Evolutionary conservation across 2,888 invertebrate genomes (phyloP), one percentile per base, ranked within the genome.

Genomic region (Atethmia centrago): DNA sequence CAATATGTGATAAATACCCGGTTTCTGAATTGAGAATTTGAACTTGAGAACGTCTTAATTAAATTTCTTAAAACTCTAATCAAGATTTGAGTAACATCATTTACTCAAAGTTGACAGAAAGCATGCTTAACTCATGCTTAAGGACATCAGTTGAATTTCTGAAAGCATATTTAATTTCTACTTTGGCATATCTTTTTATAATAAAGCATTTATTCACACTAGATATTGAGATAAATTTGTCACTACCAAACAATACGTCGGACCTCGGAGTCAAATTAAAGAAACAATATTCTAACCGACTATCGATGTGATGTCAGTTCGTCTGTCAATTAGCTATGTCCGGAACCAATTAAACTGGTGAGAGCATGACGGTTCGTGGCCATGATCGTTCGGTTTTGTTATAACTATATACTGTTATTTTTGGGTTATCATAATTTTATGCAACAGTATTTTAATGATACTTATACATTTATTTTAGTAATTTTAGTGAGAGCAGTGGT

Each of bases 281-380:
- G 66, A 56, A 71, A 68, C 56, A 75, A 64, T 80, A 82, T 75
- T 79, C 77, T 73, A 82, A 77, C 68, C 12, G 73, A 53, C 68
- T 73, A 82, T 83, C 79, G 69, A 49, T 69, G 82, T 72, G 56
- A 74, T 71, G 88, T 84, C 88, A 81, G 61, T 88, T 71, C 45
- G 45, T 40, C 83, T 87, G 87, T 87, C 88, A 85, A 85, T 88
- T 88, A 85, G 69, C 10, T 42, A 73, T 53, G 61, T 36, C 58
- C 45, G 55, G 21, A 45, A 73, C 36, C 61, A 71, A 79, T 72
- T 68, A 72, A 76, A 66, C 74, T 69, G 77, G 61, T 58, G 56
- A 66, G 55, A 67, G 66, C 49, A 67, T 59, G 51, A 25, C 25
- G 58, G 45, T 31, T 9, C 55, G 55, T 55, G 14, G 7, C 14